Evolutionary conservation across 1,140 invertebrate species (phyloP), one percentile per base, ranked within the genome.

Genomic region (Heliconius melpomene): DNA sequence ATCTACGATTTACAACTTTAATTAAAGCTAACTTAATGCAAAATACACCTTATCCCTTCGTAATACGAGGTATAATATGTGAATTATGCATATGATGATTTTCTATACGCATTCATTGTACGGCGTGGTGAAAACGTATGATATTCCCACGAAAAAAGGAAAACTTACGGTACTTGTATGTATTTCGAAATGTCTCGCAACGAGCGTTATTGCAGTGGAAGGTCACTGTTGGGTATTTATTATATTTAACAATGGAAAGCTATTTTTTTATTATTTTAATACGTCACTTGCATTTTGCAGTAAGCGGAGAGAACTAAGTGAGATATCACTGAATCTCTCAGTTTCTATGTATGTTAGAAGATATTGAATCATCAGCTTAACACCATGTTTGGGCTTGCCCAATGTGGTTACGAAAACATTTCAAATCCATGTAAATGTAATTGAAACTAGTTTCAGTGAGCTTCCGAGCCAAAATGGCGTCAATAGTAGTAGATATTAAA

Each of bases 131-230:
- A 93, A 93, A 93, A 92, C 90, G 87, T 83, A 84, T 78, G 79
- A 87, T 90, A 89, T 92, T 93, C 91, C 89, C 91, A 93, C 91
- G 91, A 92, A 93, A 93, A 93, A 93, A 92, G 90, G 89, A 91
- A 93, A 93, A 91, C 90, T 87, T 88, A 85, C 86, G 86, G 84
- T 86, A 87, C 79, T 16, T 29, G 60, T 26, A 29, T 26, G 26
- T 66, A 85, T 77, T 90, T 92, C 86, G 91, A 91, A 92, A 93
- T 89, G 75, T 83, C 80, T 91, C 91, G 89, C 90, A 81, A 90
- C 87, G 89, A 38, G 32, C 71, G 20, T 38, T 40, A 72, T 66
- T 57, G 72, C 38, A 70, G 57, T 72, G 32, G 60, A 66, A 66
- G 60, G 60, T 66, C 60, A 66, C 60, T 66, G 26, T 6, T 66